Evolutionary conservation across 2,113 vertebrate species (phyloP).

Genomic region (Scalopus aquaticus): DNA sequence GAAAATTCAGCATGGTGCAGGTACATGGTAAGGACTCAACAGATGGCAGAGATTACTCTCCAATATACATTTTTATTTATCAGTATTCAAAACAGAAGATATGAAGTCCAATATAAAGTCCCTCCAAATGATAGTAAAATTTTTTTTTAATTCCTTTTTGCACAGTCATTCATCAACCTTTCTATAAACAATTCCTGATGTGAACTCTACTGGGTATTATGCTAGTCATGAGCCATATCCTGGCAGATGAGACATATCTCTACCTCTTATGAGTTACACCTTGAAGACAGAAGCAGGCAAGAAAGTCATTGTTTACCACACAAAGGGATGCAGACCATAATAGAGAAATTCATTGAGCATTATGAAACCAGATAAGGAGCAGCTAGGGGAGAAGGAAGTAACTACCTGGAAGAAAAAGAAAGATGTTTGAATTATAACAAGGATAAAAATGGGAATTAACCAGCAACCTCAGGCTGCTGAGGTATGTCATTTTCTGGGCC

Average conservation of each 20-base stretch:
- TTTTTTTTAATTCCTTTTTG: not conserved
- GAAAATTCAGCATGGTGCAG: not conserved
- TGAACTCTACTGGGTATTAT: not conserved
- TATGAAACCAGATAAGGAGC: not conserved
- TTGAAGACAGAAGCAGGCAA: not conserved
- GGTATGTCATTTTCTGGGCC: not conserved
- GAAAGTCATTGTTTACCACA: not conserved
- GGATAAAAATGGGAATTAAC: not conserved
- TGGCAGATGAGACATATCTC: not conserved
- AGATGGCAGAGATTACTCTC: not conserved
- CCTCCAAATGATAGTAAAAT: not conserved
- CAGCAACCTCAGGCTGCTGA: not conserved
- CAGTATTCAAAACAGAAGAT: not conserved
- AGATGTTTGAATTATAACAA: not conserved
- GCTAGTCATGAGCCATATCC: not conserved
- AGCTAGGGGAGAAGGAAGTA: not conserved
- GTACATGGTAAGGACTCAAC: not conserved
- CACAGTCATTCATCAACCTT: not conserved
- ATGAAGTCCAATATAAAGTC: not conserved
- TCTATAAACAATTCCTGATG: not conserved
- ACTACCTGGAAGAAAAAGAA: not conserved
- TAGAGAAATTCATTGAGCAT: not conserved
- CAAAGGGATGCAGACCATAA: not conserved
- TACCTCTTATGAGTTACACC: not conserved
- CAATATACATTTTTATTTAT: not conserved